Conservation (phyloP, 2,113 vertebrate species). For the Mesocricetus auratus region DNA sequence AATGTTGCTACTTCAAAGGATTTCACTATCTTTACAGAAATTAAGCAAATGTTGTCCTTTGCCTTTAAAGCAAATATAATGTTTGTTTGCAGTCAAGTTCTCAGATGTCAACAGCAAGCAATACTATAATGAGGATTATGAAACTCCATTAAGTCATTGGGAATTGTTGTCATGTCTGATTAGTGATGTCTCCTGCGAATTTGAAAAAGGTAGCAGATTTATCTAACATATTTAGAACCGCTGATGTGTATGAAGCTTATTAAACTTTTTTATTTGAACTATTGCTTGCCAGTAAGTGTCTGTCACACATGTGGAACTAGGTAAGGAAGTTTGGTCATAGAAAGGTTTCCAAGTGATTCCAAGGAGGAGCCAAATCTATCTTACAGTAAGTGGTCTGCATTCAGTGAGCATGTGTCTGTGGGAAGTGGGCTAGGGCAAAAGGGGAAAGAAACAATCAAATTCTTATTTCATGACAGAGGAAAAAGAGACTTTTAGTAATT, state of each 20-base stretch:
- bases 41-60: background rate
- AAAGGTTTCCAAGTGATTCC: background rate
- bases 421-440: accelerated
- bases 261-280: background rate
- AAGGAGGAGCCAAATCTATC: background rate
- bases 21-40: background rate
- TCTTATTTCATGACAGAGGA: background rate
- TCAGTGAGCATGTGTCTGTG: background rate
- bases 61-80: background rate
- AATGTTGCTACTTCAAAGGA: background rate
- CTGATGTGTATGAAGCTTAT: background rate
- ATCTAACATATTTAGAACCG: background rate
- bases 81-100: background rate
- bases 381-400: background rate
- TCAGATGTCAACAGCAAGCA: background rate
- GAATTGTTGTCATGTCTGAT: background rate
- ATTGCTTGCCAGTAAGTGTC: background rate
- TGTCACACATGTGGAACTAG: background rate
- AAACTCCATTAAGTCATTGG: background rate
- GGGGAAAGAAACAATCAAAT: background rate
- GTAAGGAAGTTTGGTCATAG: background rate
- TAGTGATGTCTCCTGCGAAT: background rate
- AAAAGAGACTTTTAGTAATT: background rate
- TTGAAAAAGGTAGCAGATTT: background rate
- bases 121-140: background rate